A percentile compares a stretch with the other conserved stretches of the same genome.
Conservation (phyloP, 1,140 invertebrate species). For the Plodia interpunctella region DNA sequence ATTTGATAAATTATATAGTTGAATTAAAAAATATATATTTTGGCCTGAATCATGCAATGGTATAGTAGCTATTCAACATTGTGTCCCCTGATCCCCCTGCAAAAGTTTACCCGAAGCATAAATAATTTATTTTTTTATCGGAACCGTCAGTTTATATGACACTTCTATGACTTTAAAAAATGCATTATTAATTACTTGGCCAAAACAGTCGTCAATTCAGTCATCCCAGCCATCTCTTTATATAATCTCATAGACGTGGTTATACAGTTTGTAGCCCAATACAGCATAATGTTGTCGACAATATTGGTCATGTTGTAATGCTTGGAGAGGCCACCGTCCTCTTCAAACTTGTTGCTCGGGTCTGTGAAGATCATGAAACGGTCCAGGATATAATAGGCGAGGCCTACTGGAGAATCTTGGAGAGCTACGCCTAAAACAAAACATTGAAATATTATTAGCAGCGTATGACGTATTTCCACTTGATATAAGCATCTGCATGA, state of each 20-base stretch:
- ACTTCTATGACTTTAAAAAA: no score
- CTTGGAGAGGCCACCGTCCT: constrained; percentile 80
- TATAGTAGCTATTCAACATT: no score
- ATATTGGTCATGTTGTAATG: constrained; percentile 80
- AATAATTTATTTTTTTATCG: no score
- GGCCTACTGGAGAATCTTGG: constrained; percentile 80
- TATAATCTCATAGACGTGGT: constrained; percentile 83
- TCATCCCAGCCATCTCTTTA: constrained; percentile 75
- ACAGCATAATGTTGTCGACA: constrained; percentile 87
- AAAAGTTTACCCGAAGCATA: no score
- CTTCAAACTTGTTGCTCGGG: constrained; percentile 36
- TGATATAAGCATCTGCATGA: no score
- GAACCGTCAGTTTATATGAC: background rate
- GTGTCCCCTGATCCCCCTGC: no score
- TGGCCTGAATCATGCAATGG: no score
- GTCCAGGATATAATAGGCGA: constrained; percentile 86
- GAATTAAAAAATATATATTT: no score
- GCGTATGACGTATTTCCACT: no score
- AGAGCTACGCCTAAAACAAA: constrained; percentile 75
- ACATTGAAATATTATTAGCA: no score
- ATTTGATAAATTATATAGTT: no score
- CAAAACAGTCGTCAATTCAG: constrained; percentile 42
- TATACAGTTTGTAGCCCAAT: constrained; percentile 84
- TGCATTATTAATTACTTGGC: constrained; percentile 44
- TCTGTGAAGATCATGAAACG: constrained; percentile 85